phyloP scores from a whole-genome alignment of 1,140 invertebrate species.

The Apis laboriosa region DNA sequence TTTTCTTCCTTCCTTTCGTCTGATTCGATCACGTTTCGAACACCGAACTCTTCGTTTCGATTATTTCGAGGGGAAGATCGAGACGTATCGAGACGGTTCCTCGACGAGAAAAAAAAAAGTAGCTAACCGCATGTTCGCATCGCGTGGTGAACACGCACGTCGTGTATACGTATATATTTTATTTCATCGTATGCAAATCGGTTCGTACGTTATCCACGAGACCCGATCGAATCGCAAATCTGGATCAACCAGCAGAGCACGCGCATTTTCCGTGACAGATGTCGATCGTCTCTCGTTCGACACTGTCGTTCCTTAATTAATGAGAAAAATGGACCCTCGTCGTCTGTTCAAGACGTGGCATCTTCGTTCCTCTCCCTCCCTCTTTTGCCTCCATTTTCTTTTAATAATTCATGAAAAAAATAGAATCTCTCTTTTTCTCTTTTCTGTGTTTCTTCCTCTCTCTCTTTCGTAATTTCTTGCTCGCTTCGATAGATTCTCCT shows the following conservation, averaged over 20 bases:
- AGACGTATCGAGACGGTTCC: neutral
- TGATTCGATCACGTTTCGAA: neutral
- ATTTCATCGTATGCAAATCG: constrained; percentile 6
- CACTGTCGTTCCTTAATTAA: constrained; percentile 36
- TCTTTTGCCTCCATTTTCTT: neutral
- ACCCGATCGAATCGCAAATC: constrained; percentile 72
- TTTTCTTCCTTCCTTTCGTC: neutral
- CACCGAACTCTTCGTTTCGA: neutral
- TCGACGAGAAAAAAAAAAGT: constrained; percentile 23
- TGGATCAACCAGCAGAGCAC: constrained; percentile 77
- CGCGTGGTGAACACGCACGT: neutral
- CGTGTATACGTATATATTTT: neutral
- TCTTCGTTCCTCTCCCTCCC: constrained; percentile 4
- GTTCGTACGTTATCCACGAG: constrained; percentile 50
- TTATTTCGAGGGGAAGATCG: neutral
- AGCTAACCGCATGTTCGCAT: constrained; percentile 6
- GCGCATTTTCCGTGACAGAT: constrained; percentile 60
- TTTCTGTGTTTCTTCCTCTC: neutral
- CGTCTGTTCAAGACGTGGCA: constrained; percentile 44
- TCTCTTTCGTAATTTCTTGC: constrained; percentile 7
- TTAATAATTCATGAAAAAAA: constrained; percentile 32
- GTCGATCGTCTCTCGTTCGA: constrained; percentile 70
- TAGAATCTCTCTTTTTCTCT: constrained; percentile 47
- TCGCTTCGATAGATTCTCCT: constrained; percentile 8
- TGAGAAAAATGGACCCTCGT: constrained; percentile 75